Conservation (phyloP, 2,113 vertebrate genomes). For the Cryptotis parvus region DNA sequence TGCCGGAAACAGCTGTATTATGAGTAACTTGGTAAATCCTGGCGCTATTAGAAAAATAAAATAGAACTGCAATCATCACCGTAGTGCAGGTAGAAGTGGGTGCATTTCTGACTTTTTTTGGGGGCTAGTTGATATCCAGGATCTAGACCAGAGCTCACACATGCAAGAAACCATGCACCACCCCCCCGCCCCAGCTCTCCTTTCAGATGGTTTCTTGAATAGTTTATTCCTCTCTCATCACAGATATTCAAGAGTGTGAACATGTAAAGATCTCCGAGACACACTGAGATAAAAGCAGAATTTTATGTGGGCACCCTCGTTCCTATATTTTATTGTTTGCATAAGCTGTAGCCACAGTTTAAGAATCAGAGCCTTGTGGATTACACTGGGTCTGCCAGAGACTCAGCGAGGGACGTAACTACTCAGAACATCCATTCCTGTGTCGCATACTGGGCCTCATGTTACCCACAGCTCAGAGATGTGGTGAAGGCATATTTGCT, state of each 20-base stretch:
- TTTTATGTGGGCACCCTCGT: neutral
- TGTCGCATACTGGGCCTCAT: conserved; percentile 9
- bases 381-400: neutral
- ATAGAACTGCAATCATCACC: neutral
- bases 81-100: neutral
- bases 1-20: too few relatives aligned
- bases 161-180: too few relatives aligned
- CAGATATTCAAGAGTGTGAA: neutral
- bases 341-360: neutral
- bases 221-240: conserved; percentile 36
- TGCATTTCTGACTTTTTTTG: conserved; percentile 16
- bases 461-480: neutral
- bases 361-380: neutral
- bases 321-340: neutral
- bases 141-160: too few relatives aligned
- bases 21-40: too few relatives aligned
- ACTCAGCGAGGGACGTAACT: neutral
- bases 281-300: neutral
- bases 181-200: too few relatives aligned
- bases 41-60: neutral
- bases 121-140: too few relatives aligned
- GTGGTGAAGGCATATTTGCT: neutral
- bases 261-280: conserved; percentile 1
- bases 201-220: neutral
- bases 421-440: neutral